Evolutionary conservation across 2,888 invertebrate genomes (phyloP), one percentile per base, ranked within the genome.

Genomic region (Lydus trimaculatus): DNA sequence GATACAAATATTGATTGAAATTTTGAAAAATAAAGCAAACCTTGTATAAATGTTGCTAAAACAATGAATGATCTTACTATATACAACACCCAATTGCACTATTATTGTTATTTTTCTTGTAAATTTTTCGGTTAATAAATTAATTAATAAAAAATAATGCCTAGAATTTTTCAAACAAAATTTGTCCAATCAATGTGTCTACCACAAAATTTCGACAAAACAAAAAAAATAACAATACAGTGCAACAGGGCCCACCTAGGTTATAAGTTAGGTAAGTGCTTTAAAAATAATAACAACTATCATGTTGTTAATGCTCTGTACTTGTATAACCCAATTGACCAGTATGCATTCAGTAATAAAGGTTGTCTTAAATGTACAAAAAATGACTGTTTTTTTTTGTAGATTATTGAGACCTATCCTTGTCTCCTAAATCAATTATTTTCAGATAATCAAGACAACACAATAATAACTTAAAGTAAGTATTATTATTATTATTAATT

Each of bases 311-410:
- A 82, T 81, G 82, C 84, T 85, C 85, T 85, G 84, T 85, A 85
- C 84, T 85, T 85, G 84, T 86, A 36, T 36, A 85, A 86, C 86
- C 85, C 84, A 84, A 84, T 84, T 86, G 86, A 87, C 87, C 86
- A 87, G 86, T 87, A 86, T 86, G 86, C 86, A 87, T 87, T 87
- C 86, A 87, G 84, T 85, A 85, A 87, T 87, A 87, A 87, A 87
- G 87, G 87, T 87, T 87, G 87, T 87, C 86, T 85, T 87, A 85
- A 86, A 86, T 85, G 85, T 85, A 84, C 67, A 56, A 56, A n/a
- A n/a, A n/a, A 28, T 15, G 4, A n/a, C 61, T 70, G 20, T 43
- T 36, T 58, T 60, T 61, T 31, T 72, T 69, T 72, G 69, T 33
- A 4, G 33, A 39, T 6, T 7, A 0, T 8, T 28, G 28, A 28